Percentiles rank a stretch among this genome's conserved stretches.
phyloP scores from a whole-genome alignment of 2,113 vertebrate genomes.

The Propithecus coquereli region DNA sequence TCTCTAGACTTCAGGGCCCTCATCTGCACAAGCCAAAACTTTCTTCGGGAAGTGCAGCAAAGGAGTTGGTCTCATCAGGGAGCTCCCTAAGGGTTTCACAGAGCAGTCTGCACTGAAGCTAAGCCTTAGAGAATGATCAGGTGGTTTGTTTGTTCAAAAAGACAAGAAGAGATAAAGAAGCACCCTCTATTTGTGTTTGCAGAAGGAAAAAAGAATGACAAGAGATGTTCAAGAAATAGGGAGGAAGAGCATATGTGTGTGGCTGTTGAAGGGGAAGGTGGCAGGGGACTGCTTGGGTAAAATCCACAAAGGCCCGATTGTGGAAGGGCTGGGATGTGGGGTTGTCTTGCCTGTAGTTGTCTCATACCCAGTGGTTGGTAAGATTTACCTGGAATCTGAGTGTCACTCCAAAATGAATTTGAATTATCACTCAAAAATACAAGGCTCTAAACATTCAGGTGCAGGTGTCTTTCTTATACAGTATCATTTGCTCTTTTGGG shows the following conservation, averaged over 20 bases:
- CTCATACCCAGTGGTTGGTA: not conserved
- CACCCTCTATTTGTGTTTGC: not conserved
- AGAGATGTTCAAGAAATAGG: not conserved
- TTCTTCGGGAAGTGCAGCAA: not conserved
- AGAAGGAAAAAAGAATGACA: not conserved
- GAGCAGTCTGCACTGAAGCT: not conserved
- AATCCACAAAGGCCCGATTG: not conserved
- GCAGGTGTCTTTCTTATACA: too few relatives aligned
- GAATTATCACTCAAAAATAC: not conserved
- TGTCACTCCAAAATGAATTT: not conserved
- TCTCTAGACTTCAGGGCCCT: not conserved
- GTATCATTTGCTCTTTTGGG: too few relatives aligned
- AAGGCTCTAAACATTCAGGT: too few relatives aligned
- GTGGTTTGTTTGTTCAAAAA: not conserved
- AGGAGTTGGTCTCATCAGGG: not conserved
- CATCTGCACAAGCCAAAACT: not conserved
- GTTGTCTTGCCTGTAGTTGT: not conserved
- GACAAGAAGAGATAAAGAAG: not conserved
- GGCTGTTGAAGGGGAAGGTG: not conserved
- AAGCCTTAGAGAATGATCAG: not conserved
- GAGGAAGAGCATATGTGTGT: not conserved
- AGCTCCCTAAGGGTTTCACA: not conserved
- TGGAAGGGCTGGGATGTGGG: not conserved
- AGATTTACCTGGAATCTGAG: not conserved
- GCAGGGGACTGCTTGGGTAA: not conserved